A percentile compares a stretch with the other conserved stretches of the same genome.
Conservation (phyloP, 2,113 vertebrate species). For the Toxotes jaculatrix region DNA sequence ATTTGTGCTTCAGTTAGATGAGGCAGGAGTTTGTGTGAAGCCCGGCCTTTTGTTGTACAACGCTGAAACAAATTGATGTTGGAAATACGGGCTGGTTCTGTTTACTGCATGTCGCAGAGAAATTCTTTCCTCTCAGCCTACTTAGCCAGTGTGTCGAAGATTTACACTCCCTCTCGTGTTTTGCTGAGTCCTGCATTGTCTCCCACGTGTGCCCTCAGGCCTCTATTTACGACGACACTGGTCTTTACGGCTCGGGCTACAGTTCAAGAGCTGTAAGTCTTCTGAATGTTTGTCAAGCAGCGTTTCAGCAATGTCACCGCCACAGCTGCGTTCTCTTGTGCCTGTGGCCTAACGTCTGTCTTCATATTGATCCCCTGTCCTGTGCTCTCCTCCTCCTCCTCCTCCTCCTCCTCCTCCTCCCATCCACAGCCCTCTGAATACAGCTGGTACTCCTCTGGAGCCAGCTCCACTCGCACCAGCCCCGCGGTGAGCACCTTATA, state of each 20-base stretch:
- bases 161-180: conserved; percentile 41
- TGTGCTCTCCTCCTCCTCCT: conserved; percentile 31
- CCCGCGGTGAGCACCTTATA: conserved; percentile 89
- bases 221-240: conserved; percentile 85
- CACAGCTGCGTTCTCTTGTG: conserved; percentile 30
- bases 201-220: conserved; percentile 84
- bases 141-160: conserved; percentile 27
- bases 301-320: conserved; percentile 33
- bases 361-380: conserved; percentile 76
- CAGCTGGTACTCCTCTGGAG: conserved; percentile 91
- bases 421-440: conserved; percentile 91
- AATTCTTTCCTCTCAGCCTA: conserved; percentile 10
- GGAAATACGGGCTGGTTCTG: conserved; percentile 18
- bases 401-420: conserved; percentile 33
- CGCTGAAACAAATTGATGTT: conserved; percentile 26
- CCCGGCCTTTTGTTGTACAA: conserved; percentile 29
- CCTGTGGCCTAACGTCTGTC: conserved; percentile 40
- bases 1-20: conserved; percentile 44
- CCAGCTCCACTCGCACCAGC: conserved; percentile 91
- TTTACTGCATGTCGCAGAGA: conserved; percentile 40
- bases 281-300: conserved; percentile 34
- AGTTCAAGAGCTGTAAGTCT: conserved; percentile 90
- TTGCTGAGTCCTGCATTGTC: conserved; percentile 67
- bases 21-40: conserved; percentile 28
- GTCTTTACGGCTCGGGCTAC: conserved; percentile 84